These are phyloP conservation scores for Tyrophagus putrescentiae DNA, from an alignment of 1,140 invertebrate species.

Conservation along the genomic window DNA sequence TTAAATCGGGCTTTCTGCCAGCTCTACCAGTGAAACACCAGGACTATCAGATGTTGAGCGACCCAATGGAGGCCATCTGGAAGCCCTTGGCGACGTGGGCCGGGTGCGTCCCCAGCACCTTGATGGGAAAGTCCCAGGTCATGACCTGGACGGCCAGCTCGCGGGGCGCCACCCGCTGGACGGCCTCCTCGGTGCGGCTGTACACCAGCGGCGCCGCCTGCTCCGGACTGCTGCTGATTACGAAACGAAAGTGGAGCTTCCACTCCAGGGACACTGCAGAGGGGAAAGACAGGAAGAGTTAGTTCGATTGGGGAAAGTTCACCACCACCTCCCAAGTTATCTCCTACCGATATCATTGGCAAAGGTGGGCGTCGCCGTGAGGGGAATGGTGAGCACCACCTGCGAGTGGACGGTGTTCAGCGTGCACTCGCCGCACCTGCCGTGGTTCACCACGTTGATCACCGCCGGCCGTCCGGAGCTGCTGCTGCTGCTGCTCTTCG, in stretches of 20 bases:
- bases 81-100: slow-evolving; percentile 44
- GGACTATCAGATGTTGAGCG: slow-evolving; percentile 10
- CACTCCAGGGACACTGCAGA: slow-evolving; percentile 65
- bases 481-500: too few species aligned
- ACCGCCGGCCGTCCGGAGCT: slow-evolving; percentile 39
- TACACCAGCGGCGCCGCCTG: slow-evolving; percentile 26
- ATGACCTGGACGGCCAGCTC: slow-evolving; percentile 84
- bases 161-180: slow-evolving; percentile 54
- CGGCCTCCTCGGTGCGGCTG: slow-evolving; percentile 41
- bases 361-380: slow-evolving; percentile 85
- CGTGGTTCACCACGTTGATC: slow-evolving; percentile 45
- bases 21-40: background rate
- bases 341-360: slow-evolving; percentile 57
- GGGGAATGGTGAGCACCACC: slow-evolving; percentile 75
- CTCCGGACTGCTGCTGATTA: slow-evolving; percentile 47
- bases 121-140: slow-evolving; percentile 90
- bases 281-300: slow-evolving; percentile 14
- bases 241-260: slow-evolving; percentile 92
- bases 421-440: slow-evolving; percentile 82
- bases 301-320: slow-evolving; percentile 22
- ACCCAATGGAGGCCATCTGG: slow-evolving; percentile 19
- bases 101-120: slow-evolving; percentile 74
- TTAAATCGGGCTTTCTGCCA: background rate
- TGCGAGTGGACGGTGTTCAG: slow-evolving; percentile 71
- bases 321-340: background rate